Percentiles rank a stretch among this genome's conserved stretches.
These are phyloP conservation scores for Tursiops truncatus DNA, from an alignment of 2,113 vertebrate species.

Conservation along the genomic window DNA sequence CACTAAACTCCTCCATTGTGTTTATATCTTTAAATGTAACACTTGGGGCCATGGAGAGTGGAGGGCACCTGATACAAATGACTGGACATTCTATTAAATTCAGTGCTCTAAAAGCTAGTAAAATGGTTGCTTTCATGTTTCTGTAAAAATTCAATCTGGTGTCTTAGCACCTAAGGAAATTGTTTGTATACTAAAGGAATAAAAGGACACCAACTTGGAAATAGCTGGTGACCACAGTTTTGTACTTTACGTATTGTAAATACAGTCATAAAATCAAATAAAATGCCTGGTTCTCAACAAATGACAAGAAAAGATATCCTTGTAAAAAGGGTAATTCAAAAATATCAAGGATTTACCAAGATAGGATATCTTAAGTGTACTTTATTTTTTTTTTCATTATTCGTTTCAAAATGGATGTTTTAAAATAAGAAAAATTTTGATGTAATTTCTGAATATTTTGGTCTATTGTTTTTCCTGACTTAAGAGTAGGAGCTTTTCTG, in stretches of 20 bases:
- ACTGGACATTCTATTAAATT: slow-evolving; percentile 73
- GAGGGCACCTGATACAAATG: slow-evolving; percentile 71
- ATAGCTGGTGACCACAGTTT: slow-evolving; percentile 45
- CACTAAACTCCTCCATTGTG: slow-evolving; percentile 79
- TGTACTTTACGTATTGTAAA: slow-evolving; percentile 42
- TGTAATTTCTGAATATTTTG: slow-evolving; percentile 55
- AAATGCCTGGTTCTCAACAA: slow-evolving; percentile 62
- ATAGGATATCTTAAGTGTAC: slow-evolving; percentile 4
- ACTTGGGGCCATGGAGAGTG: slow-evolving; percentile 72
- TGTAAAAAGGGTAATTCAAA: slow-evolving; percentile 44
- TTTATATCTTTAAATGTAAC: slow-evolving; percentile 77
- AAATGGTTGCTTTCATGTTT: slow-evolving; percentile 71
- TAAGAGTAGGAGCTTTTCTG: neutral
- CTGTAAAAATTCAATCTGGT: slow-evolving; percentile 71
- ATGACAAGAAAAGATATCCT: slow-evolving; percentile 49
- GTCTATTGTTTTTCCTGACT: slow-evolving; percentile 57
- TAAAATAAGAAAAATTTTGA: slow-evolving; percentile 56
- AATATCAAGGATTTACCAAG: slow-evolving; percentile 21
- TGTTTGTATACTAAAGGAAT: slow-evolving; percentile 54
- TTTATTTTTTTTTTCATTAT: slow-evolving; percentile 44
- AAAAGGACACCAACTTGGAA: slow-evolving; percentile 69
- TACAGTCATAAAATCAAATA: slow-evolving; percentile 59
- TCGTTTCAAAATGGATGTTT: slow-evolving; percentile 68
- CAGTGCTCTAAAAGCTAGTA: slow-evolving; percentile 69
- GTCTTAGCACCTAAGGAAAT: slow-evolving; percentile 55